Evolutionary conservation across 1,140 invertebrate species (phyloP), one percentile per base, ranked within the genome.

Genomic region (Batillaria attramentaria): DNA sequence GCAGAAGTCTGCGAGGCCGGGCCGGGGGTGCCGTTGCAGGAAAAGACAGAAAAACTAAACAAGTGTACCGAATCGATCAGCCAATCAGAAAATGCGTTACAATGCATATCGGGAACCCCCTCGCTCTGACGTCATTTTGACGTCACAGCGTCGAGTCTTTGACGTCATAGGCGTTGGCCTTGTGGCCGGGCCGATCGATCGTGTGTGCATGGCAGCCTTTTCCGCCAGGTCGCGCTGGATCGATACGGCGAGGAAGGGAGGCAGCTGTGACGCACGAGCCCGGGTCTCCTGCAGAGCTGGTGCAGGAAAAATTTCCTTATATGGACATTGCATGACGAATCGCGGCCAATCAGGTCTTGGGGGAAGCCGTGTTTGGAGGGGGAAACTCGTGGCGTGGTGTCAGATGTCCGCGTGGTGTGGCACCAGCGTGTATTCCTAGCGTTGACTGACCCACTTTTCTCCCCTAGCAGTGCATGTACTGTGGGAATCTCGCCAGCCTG

Each of bases 271-370:
- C 24, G 57, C 57, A 62, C 10, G 57, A 1, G 57, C 1, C 10
- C 10, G 33, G 57, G 57, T 24, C 1, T 24, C 57, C 57, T 24
- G 57, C n/a, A 24, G 57, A 3, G 57, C 10, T 18, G n/a, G 57
- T 62, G 57, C 57, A 24, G 33, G 57, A n/a, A 62, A 62, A 62
- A 24, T 28, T 62, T 62, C 57, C 57, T 62, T 62, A 62, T 62
- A 62, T 62, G 57, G 57, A 31, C 57, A n/a, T n/a, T n/a, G n/a
- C n/a, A 62, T 62, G 57, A 62, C n/a, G 57, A 62, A 62, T 62
- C n/a, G 33, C 57, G 57, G n/a, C 33, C 57, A 62, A 13, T 31
- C 13, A 8, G 6, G 33, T 28, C n/a, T 28, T 31, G 57, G 57
- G 57, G 57, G 57, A 62, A 62, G n/a, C 57, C 57, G 57, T 62